These are phyloP conservation scores for Orbicella faveolata DNA, from an alignment of 64 coral and sea anemone genomes.

Conservation along the genomic window DNA sequence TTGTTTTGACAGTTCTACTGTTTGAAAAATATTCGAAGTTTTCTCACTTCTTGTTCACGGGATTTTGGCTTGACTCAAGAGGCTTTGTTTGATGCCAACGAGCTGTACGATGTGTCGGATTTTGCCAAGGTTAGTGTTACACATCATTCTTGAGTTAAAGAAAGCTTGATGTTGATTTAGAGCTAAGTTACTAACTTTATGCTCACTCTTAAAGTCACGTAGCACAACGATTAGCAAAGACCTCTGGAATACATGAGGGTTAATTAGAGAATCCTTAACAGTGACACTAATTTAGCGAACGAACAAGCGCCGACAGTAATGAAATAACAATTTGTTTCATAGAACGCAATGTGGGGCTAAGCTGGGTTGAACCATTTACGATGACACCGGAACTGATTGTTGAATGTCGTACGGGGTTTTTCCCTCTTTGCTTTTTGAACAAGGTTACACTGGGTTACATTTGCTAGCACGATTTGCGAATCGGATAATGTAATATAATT, in stretches of 20 bases:
- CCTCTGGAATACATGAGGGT: neutral
- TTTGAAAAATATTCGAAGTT: slow-evolving; percentile 95
- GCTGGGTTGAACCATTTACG: neutral
- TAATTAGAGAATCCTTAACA: neutral
- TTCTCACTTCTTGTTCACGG: slow-evolving; percentile 74
- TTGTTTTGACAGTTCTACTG: slow-evolving; percentile 81
- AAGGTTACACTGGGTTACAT: too few species aligned
- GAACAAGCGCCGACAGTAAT: neutral
- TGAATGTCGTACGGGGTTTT: too few species aligned
- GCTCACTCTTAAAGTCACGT: neutral
- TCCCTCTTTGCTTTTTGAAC: too few species aligned
- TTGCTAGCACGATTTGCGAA: too few species aligned
- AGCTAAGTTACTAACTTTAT: neutral
- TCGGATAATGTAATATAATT: neutral
- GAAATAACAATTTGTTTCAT: neutral
- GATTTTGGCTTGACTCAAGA: slow-evolving; percentile 76
- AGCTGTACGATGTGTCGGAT: slow-evolving; percentile 95
- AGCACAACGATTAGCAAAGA: neutral
- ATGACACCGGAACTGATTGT: too few species aligned
- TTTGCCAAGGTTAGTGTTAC: slow-evolving; percentile 80
- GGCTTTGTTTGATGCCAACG: slow-evolving; percentile 88
- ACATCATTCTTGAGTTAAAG: neutral
- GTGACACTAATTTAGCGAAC: neutral
- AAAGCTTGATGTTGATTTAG: neutral
- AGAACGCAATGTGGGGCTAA: neutral